phyloP scores from a whole-genome alignment of 1,140 invertebrate species.

The Drosophila bifasciata region DNA sequence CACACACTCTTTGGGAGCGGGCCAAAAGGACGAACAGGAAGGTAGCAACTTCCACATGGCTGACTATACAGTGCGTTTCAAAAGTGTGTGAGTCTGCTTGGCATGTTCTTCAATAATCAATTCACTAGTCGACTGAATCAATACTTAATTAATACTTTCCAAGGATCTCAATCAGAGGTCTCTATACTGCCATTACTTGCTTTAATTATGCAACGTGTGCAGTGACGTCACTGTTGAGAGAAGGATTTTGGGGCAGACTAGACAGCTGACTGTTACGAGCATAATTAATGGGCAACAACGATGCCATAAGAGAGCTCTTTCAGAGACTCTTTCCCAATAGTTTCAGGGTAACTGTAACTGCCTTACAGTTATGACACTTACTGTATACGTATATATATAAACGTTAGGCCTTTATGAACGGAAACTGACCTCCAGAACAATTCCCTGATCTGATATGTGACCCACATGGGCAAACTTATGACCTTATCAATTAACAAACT shows the following conservation, averaged over 20 bases:
- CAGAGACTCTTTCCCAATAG: too few species aligned
- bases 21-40: constrained; percentile 31
- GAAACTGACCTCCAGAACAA: constrained; percentile 32
- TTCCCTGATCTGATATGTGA: constrained; percentile 36
- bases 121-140: too few species aligned
- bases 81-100: not conserved
- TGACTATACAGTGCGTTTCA: not conserved
- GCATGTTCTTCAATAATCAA: too few species aligned
- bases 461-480: constrained; percentile 26
- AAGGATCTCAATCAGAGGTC: too few species aligned
- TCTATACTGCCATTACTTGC: too few species aligned
- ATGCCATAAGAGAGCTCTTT: not conserved
- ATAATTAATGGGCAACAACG: too few species aligned
- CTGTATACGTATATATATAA: constrained; percentile 14
- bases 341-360: not conserved
- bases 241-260: not conserved
- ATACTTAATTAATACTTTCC: too few species aligned
- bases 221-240: not conserved
- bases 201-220: too few species aligned
- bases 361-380: too few species aligned
- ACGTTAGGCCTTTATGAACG: constrained; percentile 30
- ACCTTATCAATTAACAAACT: constrained; percentile 70
- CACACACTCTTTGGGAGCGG: constrained; percentile 24
- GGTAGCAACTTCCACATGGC: constrained; percentile 19
- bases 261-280: too few species aligned